Percentiles rank a stretch among this genome's conserved stretches.
Conservation (phyloP, 2,113 vertebrate genomes). For the Ptyas mucosa region DNA sequence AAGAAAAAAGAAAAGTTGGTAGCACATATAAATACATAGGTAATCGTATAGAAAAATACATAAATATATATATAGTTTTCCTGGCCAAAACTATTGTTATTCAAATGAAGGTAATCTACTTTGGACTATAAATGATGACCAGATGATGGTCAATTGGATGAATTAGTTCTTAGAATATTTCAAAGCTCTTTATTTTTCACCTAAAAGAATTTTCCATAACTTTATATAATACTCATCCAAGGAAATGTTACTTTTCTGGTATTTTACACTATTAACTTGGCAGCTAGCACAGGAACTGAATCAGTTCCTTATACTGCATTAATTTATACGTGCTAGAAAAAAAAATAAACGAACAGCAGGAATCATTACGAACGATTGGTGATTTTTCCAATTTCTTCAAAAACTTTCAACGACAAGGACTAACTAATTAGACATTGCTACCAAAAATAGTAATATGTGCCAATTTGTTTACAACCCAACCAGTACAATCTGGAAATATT, state of each 20-base stretch:
- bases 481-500: background rate
- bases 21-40: background rate
- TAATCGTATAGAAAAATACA: background rate
- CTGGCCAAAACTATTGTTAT: background rate
- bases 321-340: background rate
- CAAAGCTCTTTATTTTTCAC: background rate
- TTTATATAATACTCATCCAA: background rate
- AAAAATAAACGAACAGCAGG: background rate
- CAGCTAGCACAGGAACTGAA: background rate
- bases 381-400: background rate
- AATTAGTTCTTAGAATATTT: background rate
- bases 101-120: background rate
- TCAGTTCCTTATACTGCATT: background rate
- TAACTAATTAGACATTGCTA: background rate
- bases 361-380: background rate
- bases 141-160: background rate
- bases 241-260: background rate
- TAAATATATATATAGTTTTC: background rate
- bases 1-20: background rate
- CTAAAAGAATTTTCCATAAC: background rate
- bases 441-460: background rate
- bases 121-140: background rate
- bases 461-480: background rate
- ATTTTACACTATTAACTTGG: background rate
- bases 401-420: background rate